phyloP scores from a whole-genome alignment of 2,797 vertebrate genomes.

The Spinibarbus caldwelli region DNA sequence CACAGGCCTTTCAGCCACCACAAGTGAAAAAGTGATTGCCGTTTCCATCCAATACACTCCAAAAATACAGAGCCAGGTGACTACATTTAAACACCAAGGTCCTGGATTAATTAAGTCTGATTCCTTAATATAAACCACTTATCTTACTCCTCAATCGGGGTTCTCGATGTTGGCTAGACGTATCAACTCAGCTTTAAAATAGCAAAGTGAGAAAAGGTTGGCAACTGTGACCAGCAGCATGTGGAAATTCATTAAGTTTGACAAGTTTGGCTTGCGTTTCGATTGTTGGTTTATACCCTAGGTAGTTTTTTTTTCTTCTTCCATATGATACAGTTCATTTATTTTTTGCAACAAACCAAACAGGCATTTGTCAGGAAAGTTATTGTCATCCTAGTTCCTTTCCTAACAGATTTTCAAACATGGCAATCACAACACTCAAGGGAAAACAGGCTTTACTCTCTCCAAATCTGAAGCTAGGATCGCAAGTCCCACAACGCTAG shows the following conservation, averaged over 20 bases:
- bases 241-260: constrained; percentile 27
- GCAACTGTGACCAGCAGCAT: not conserved
- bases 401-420: constrained; percentile 34
- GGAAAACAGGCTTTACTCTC: not conserved
- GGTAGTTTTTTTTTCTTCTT: not conserved
- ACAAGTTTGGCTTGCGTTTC: constrained; percentile 7
- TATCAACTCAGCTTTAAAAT: constrained; percentile 1
- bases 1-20: constrained; percentile 31
- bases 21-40: constrained; percentile 32
- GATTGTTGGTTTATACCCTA: constrained; percentile 33
- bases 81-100: constrained; percentile 1
- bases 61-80: not conserved
- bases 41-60: not conserved
- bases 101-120: not conserved
- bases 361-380: constrained; percentile 18
- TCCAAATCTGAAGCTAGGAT: not conserved
- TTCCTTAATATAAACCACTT: not conserved
- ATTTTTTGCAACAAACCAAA: constrained; percentile 22
- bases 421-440: constrained; percentile 27
- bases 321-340: constrained; percentile 33
- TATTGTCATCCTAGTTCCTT: not conserved
- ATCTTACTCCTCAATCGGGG: not conserved
- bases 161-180: not conserved
- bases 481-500: not conserved
- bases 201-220: not conserved